Evolutionary conservation across 2,113 vertebrate genomes (phyloP), one percentile per base, ranked within the genome.

Genomic region (Trichomycterus rosablanca): DNA sequence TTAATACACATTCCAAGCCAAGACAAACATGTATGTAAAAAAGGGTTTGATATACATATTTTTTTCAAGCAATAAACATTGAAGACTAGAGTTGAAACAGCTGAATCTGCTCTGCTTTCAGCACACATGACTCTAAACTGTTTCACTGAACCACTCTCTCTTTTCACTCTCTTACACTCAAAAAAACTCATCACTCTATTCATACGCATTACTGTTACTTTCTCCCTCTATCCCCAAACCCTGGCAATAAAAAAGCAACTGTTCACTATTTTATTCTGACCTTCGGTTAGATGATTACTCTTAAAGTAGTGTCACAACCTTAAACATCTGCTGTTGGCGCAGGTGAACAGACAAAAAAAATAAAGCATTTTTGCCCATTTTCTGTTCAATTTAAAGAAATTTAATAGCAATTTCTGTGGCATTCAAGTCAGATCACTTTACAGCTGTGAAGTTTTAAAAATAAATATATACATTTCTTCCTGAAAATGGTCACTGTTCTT

Each of bases 211-310:
- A 24, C 54, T 53, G 54, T n/a, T 18, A 40, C 59, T 24, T 35
- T 8, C 75, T 75, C 64, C 48, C 12, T 59, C 34, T 11, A 55
- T 46, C 66, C 77, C 59, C 54, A 3, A 1, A 64, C 74, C 52
- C 2, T n/a, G 23, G 30, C 40, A 18, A 50, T 73, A 73, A 68
- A 55, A 74, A 43, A 26, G 30, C 60, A 15, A n/a, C 6, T 3
- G 9, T 34, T 45, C 32, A 56, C 54, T 56, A 67, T 34, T 71
- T 59, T 59, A 24, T 48, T 35, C 61, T 69, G 28, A 35, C 67
- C 48, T 74, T 77, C 57, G 74, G 78, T 74, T 72, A 35, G 67
- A 57, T 68, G 76, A 80, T 80, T 81, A 79, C 55, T 49, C 63
- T 76, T 43, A 59, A 18, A n/a, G 68, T 60, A 68, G 34, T 62